Evolutionary conservation across 2,113 vertebrate species (phyloP).

Genomic region (Triplophysa dalaica): DNA sequence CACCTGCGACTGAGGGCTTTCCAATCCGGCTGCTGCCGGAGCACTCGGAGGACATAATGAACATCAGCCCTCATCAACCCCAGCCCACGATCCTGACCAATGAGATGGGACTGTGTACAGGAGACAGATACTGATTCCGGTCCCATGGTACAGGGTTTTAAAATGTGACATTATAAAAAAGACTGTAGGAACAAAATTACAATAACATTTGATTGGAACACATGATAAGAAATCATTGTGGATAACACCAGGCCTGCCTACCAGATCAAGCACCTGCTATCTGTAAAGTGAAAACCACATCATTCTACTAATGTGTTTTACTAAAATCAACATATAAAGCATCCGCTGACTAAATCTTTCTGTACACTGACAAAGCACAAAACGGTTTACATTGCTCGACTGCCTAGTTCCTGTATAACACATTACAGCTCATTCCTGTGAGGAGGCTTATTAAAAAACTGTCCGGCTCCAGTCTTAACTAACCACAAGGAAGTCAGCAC

Average conservation of each 20-base stretch:
- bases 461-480: constrained; percentile 18
- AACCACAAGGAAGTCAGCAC: neutral
- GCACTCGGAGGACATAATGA: constrained; percentile 30
- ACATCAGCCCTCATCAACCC: constrained; percentile 2
- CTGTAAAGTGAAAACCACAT: neutral
- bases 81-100: constrained; percentile 9
- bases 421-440: neutral
- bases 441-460: constrained; percentile 19
- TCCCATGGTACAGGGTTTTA: neutral
- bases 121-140: neutral
- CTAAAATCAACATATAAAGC: constrained; percentile 22
- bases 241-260: neutral
- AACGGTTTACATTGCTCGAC: neutral
- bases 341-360: neutral
- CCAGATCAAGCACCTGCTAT: neutral
- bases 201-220: too few species aligned
- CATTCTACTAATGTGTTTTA: constrained; percentile 9
- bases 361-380: neutral
- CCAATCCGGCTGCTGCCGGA: neutral
- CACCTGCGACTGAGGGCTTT: constrained; percentile 24
- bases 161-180: neutral
- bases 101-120: constrained; percentile 13
- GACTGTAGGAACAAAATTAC: too few species aligned
- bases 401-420: neutral
- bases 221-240: neutral